phyloP scores from a whole-genome alignment of 2,113 vertebrate species.

The Talpa occidentalis region DNA sequence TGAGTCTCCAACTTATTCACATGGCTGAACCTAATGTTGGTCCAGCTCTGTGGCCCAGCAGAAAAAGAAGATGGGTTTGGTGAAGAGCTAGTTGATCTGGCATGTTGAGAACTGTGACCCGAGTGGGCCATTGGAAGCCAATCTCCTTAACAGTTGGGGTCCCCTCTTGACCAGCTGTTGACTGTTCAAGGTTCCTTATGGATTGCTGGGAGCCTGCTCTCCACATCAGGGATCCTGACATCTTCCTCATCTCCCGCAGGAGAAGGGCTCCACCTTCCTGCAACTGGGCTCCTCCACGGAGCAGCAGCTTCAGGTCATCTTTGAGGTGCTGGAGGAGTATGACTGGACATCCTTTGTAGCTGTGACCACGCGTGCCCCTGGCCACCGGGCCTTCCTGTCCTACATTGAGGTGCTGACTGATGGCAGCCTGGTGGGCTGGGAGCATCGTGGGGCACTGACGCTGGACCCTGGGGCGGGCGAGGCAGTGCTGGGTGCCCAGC shows the following conservation, averaged over 20 bases:
- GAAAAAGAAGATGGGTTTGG: background rate
- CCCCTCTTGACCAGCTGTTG: background rate
- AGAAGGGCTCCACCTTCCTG: slow-evolving; percentile 95
- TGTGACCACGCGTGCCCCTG: slow-evolving; percentile 94
- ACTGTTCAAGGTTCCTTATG: background rate
- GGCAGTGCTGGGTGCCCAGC: slow-evolving; percentile 89
- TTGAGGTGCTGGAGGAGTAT: slow-evolving; percentile 97
- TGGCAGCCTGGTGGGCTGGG: slow-evolving; percentile 97
- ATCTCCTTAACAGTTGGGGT: background rate
- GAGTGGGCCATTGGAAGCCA: background rate
- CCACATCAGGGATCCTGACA: background rate
- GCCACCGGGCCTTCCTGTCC: slow-evolving; percentile 94
- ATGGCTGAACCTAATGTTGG: background rate
- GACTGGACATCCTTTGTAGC: slow-evolving; percentile 97
- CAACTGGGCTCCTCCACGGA: slow-evolving; percentile 96
- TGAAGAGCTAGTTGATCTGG: background rate
- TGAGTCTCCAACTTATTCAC: background rate
- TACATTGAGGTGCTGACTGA: slow-evolving; percentile 96
- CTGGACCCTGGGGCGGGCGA: slow-evolving; percentile 91
- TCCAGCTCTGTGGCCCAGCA: background rate
- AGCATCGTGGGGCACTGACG: slow-evolving; percentile 95
- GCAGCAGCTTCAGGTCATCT: slow-evolving; percentile 96
- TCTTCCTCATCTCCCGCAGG: slow-evolving; percentile 82
- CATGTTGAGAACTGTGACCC: background rate
- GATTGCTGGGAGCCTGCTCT: background rate